These are phyloP conservation scores for Mionectes olivaceus DNA, from an alignment of 2,797 vertebrate genomes.

Conservation along the genomic window DNA sequence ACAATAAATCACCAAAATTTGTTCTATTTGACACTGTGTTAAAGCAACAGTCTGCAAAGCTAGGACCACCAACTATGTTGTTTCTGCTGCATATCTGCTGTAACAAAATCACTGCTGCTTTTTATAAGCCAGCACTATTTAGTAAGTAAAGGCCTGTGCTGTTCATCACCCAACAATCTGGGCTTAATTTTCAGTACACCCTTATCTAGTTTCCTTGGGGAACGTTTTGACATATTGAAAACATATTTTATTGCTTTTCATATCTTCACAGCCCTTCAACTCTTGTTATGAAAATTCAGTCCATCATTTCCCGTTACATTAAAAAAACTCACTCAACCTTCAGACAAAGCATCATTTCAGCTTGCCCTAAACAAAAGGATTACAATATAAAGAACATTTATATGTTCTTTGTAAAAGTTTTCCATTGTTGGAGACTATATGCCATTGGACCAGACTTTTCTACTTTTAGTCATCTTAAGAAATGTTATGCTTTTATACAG, in stretches of 20 bases:
- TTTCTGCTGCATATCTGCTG: conserved; percentile 14
- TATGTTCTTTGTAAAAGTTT: background rate
- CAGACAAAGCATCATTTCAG: background rate
- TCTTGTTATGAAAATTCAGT: background rate
- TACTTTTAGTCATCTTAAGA: background rate
- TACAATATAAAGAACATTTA: background rate
- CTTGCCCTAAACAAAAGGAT: background rate
- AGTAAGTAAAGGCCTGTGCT: background rate
- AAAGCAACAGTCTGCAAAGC: conserved; percentile 32
- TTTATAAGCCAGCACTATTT: background rate
- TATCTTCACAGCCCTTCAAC: background rate
- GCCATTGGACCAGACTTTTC: background rate
- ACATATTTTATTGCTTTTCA: conserved; percentile 43
- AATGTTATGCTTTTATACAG: background rate
- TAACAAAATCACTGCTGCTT: background rate
- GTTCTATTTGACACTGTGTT: conserved; percentile 29
- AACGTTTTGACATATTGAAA: conserved; percentile 32
- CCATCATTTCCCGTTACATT: background rate
- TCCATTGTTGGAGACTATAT: background rate
- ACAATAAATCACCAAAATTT: conserved; percentile 61
- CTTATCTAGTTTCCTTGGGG: conserved; percentile 26
- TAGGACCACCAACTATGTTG: conserved; percentile 10
- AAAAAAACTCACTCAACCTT: background rate
- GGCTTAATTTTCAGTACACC: conserved; percentile 18
- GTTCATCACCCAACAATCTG: conserved; percentile 33